A percentile compares a stretch with the other conserved stretches of the same genome.
phyloP scores from a whole-genome alignment of 2,888 invertebrate genomes.

The Aethes cnicana region DNA sequence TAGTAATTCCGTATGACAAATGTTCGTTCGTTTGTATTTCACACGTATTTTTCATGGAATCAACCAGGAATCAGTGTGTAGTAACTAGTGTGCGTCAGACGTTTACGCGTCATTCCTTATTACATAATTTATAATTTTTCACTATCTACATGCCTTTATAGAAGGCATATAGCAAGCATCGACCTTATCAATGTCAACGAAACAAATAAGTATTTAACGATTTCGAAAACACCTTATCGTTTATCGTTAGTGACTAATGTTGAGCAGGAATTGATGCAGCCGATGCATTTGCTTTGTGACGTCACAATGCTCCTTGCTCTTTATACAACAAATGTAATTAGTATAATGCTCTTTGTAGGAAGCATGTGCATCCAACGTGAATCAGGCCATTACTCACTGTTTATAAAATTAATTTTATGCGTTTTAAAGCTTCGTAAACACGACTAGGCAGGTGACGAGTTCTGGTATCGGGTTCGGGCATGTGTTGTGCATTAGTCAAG shows the following conservation, averaged over 20 bases:
- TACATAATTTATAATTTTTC: too few species aligned
- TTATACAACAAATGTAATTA: constrained; percentile 9
- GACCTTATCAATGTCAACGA: neutral
- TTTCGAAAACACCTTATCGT: constrained; percentile 28
- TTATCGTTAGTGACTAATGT: constrained; percentile 23
- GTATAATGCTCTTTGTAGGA: constrained; percentile 28
- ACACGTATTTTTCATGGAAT: too few species aligned
- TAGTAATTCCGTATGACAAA: too few species aligned
- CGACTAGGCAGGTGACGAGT: constrained; percentile 32
- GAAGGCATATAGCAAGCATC: too few species aligned
- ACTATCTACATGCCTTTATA: too few species aligned
- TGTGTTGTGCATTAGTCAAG: neutral
- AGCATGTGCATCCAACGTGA: constrained; percentile 47
- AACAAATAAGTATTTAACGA: constrained; percentile 12
- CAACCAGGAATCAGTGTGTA: too few species aligned
- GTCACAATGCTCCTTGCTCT: constrained; percentile 21
- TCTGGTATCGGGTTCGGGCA: neutral
- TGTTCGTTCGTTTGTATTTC: too few species aligned
- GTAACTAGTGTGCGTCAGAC: too few species aligned
- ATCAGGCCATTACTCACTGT: constrained; percentile 56
- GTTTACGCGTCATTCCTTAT: too few species aligned
- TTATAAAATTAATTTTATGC: constrained; percentile 56
- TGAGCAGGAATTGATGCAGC: constrained; percentile 16
- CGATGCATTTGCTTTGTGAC: constrained; percentile 25
- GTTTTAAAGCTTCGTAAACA: constrained; percentile 55